Conservation (phyloP, 1,140 invertebrate genomes). For the Philopotamus ludificatus region DNA sequence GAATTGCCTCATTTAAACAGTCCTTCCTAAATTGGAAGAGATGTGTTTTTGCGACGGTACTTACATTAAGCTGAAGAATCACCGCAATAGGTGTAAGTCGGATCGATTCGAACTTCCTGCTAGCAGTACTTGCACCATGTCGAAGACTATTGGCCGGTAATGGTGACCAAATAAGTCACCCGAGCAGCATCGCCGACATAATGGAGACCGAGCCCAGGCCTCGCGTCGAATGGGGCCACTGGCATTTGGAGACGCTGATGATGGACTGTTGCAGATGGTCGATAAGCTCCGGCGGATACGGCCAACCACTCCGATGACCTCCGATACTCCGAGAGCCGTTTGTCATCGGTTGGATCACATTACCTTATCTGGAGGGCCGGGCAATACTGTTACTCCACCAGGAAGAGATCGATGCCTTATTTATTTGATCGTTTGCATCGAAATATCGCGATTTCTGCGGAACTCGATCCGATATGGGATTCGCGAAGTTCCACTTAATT, state of each 20-base stretch:
- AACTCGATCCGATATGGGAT: too few species aligned
- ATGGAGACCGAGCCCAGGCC: background rate
- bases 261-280: too few species aligned
- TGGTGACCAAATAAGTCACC: background rate
- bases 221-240: background rate
- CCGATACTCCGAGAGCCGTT: background rate
- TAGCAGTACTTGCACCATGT: background rate
- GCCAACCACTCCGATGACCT: background rate
- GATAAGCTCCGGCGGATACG: too few species aligned
- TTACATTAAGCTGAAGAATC: too few species aligned
- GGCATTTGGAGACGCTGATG: too few species aligned
- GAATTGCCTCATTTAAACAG: too few species aligned
- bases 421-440: background rate
- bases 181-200: background rate
- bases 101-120: background rate
- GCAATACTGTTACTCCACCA: background rate
- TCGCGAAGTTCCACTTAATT: too few species aligned
- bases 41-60: too few species aligned
- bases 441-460: background rate
- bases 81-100: too few species aligned
- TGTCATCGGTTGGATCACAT: background rate
- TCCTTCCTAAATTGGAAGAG: too few species aligned
- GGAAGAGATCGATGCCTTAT: background rate
- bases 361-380: conserved; percentile 1
- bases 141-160: background rate